A percentile compares a stretch with the other conserved stretches of the same genome.
Conservation (phyloP, 2,888 invertebrate genomes). For the Parelbella ahira region DNA sequence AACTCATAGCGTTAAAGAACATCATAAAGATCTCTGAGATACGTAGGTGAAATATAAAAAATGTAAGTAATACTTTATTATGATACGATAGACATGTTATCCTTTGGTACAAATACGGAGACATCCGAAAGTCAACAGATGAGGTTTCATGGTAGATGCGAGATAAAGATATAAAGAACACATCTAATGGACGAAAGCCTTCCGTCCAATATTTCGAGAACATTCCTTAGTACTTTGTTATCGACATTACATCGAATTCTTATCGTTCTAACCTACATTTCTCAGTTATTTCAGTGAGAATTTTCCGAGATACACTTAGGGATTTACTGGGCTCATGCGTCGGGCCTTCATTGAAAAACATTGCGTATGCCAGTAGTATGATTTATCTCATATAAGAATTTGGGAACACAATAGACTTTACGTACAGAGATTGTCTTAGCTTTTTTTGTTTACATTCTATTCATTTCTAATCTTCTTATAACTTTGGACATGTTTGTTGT, state of each 20-base stretch:
- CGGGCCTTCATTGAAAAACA: slow-evolving; percentile 21
- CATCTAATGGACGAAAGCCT: slow-evolving; percentile 6
- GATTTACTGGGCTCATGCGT: slow-evolving; percentile 15
- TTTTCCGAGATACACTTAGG: slow-evolving; percentile 18
- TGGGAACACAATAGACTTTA: slow-evolving; percentile 13
- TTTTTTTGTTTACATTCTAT: neutral
- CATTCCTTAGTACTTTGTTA: slow-evolving; percentile 19
- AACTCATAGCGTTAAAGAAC: too few relatives aligned
- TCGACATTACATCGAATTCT: slow-evolving; percentile 15
- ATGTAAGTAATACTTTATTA: too few relatives aligned
- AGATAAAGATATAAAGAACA: slow-evolving; percentile 5
- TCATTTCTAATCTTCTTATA: too few relatives aligned
- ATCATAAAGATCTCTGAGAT: too few relatives aligned
- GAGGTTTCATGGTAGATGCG: too few relatives aligned
- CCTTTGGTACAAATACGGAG: too few relatives aligned
- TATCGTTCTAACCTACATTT: slow-evolving; percentile 11
- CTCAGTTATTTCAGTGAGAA: slow-evolving; percentile 19
- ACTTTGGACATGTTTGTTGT: too few relatives aligned
- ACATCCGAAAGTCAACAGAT: too few relatives aligned
- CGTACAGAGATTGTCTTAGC: neutral
- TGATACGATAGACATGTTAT: too few relatives aligned
- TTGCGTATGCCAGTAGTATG: slow-evolving; percentile 13
- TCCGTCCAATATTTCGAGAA: slow-evolving; percentile 6
- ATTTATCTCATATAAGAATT: slow-evolving; percentile 19
- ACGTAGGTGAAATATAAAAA: too few relatives aligned